Conservation (phyloP, 2,888 invertebrate species). For the Agrochola lota region DNA sequence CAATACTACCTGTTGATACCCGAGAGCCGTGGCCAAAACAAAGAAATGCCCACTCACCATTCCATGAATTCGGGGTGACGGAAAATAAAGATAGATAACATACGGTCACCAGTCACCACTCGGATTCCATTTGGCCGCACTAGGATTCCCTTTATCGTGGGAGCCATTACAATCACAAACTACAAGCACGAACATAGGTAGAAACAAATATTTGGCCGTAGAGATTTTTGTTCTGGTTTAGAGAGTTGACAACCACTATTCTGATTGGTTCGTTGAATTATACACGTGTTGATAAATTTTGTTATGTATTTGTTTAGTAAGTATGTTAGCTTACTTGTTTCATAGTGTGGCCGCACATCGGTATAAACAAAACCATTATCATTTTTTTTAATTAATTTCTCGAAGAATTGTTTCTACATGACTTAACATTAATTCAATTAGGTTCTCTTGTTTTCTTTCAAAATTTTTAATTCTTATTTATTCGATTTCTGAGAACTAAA, state of each 20-base stretch:
- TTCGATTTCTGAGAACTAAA: not conserved
- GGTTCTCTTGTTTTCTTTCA: not conserved
- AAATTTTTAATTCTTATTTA: not conserved
- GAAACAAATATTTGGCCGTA: slow-evolving; percentile 17
- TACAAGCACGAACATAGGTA: slow-evolving; percentile 20
- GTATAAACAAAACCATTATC: not conserved
- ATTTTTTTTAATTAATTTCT: not conserved
- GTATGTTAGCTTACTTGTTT: not conserved
- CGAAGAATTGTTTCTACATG: not conserved
- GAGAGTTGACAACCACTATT: not conserved
- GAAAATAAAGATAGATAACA: slow-evolving; percentile 52
- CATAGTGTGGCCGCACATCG: no score
- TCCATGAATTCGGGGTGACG: slow-evolving; percentile 38
- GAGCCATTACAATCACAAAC: slow-evolving; percentile 33
- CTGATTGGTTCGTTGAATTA: slow-evolving; percentile 4
- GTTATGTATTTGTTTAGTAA: not conserved
- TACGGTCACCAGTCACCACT: slow-evolving; percentile 16
- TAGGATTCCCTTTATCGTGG: slow-evolving; percentile 38
- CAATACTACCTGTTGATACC: slow-evolving; percentile 33
- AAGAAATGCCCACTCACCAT: slow-evolving; percentile 28
- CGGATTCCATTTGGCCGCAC: slow-evolving; percentile 43
- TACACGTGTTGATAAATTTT: not conserved
- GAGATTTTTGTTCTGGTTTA: slow-evolving; percentile 8
- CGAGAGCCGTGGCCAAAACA: slow-evolving; percentile 41
- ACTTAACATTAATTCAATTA: not conserved